Evolutionary conservation across 2,888 invertebrate genomes (phyloP).

Genomic region (Allolobophora icterica): DNA sequence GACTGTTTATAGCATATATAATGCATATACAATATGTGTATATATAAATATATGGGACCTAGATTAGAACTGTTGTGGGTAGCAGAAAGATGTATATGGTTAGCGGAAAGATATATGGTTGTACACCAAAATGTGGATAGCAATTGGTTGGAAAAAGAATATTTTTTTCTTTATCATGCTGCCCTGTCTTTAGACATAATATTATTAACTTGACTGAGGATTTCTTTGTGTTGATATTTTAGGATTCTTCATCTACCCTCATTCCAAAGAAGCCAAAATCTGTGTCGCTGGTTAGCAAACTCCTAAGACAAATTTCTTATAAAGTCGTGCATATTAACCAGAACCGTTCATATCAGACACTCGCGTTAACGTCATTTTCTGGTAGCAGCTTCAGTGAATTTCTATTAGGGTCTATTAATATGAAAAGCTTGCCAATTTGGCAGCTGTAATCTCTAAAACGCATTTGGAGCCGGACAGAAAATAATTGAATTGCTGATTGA

Average conservation of each 20-base stretch:
- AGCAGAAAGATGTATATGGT: too few species aligned
- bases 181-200: too few species aligned
- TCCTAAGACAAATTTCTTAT: background rate
- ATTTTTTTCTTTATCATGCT: too few species aligned
- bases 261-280: conserved; percentile 8
- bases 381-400: background rate
- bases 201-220: background rate
- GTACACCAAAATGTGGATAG: too few species aligned
- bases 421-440: background rate
- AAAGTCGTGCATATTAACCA: background rate
- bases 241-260: conserved; percentile 29
- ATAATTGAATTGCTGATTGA: background rate
- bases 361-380: background rate
- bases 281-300: background rate
- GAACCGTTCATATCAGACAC: background rate
- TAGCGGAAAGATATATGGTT: too few species aligned
- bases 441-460: background rate
- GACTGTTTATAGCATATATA: too few species aligned
- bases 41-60: too few species aligned
- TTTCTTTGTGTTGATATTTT: background rate
- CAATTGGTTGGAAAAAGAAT: too few species aligned
- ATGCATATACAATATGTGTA: too few species aligned
- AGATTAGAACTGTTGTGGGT: too few species aligned
- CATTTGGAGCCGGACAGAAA: background rate
- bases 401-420: background rate